These are phyloP conservation scores for Erynnis tages DNA, from an alignment of 2,888 invertebrate species.

Conservation along the genomic window DNA sequence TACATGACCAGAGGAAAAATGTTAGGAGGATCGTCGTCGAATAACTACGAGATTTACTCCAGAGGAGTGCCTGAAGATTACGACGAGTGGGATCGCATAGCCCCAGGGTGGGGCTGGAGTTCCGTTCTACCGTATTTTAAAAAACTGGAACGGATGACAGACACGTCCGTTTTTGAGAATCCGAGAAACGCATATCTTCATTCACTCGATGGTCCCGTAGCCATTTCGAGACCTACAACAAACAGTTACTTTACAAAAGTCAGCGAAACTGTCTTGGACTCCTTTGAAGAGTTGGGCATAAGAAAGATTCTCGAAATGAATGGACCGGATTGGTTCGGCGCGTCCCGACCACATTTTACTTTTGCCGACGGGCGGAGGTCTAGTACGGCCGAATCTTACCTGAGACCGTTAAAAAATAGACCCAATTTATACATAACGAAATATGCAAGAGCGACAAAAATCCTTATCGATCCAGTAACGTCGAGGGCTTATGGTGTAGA, in stretches of 20 bases:
- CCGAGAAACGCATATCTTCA: constrained; percentile 39
- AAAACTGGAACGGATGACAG: constrained; percentile 46
- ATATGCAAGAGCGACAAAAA: constrained; percentile 51
- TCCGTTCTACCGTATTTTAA: constrained; percentile 44
- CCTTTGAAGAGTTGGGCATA: constrained; percentile 44
- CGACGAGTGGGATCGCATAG: constrained; percentile 41
- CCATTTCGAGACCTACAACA: constrained; percentile 40
- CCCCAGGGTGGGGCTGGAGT: constrained; percentile 46
- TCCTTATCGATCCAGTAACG: constrained; percentile 52
- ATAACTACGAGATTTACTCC: constrained; percentile 44
- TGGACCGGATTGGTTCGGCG: constrained; percentile 42
- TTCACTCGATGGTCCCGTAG: constrained; percentile 43
- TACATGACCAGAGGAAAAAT: constrained; percentile 44
- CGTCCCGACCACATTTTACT: constrained; percentile 43
- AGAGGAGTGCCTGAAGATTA: constrained; percentile 46
- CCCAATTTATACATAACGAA: constrained; percentile 58
- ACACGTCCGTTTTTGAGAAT: constrained; percentile 37
- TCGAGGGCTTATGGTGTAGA: constrained; percentile 52
- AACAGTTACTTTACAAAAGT: constrained; percentile 38
- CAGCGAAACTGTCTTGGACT: constrained; percentile 38
- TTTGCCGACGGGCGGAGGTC: constrained; percentile 57
- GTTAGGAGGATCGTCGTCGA: constrained; percentile 46
- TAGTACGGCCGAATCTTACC: constrained; percentile 64
- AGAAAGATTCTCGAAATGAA: constrained; percentile 42
- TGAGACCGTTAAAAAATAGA: constrained; percentile 47